Conservation (phyloP, 2,797 vertebrate genomes). For the Micrastur ruficollis region DNA sequence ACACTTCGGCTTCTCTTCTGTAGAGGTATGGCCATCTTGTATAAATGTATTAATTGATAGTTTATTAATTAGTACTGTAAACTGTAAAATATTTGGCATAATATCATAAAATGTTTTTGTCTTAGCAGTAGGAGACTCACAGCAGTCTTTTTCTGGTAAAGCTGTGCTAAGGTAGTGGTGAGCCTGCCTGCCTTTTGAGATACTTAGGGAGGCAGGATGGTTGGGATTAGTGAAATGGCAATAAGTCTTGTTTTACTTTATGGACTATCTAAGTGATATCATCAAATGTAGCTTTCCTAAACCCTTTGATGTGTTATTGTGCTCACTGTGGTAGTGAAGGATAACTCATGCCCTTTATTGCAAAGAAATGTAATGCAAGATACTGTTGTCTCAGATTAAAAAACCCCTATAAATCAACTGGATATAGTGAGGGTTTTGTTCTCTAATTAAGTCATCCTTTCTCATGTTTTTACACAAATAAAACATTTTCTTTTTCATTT, state of each 20-base stretch:
- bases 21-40: background rate
- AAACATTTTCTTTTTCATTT: constrained; percentile 54
- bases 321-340: background rate
- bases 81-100: background rate
- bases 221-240: background rate
- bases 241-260: background rate
- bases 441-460: constrained; percentile 58
- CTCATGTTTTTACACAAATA: constrained; percentile 49
- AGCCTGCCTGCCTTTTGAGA: background rate
- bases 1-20: background rate
- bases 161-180: background rate
- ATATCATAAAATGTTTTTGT: background rate
- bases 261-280: background rate
- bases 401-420: constrained; percentile 44
- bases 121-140: background rate
- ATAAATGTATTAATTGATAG: background rate
- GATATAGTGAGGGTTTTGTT: constrained; percentile 26
- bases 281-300: constrained; percentile 1
- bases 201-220: background rate
- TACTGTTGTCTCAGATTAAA: constrained; percentile 31
- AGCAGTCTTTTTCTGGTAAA: background rate
- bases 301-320: background rate
- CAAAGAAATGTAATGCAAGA: background rate
- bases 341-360: constrained; percentile 3
- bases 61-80: background rate